Evolutionary conservation across 1,140 invertebrate species (phyloP).

Genomic region (Gyrodactylus salaris): DNA sequence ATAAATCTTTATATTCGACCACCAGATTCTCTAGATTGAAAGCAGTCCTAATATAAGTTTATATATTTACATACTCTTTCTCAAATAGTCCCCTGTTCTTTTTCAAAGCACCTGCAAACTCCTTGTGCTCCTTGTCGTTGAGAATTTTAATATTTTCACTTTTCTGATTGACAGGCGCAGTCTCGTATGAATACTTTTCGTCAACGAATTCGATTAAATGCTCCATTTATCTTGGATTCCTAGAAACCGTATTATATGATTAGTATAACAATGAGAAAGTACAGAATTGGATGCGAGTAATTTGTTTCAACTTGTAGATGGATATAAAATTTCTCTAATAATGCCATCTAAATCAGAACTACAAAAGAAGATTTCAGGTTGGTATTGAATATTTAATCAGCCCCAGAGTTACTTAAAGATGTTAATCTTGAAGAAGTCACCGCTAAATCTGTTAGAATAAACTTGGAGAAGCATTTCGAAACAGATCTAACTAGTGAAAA

Average conservation of each 20-base stretch:
- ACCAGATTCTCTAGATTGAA: not conserved
- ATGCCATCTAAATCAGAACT: not conserved
- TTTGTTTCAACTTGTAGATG: too few relatives aligned
- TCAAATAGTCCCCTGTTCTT: not conserved
- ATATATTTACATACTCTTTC: not conserved
- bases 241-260: too few relatives aligned
- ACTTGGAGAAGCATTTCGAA: not conserved
- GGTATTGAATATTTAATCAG: not conserved
- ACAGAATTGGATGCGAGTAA: too few relatives aligned
- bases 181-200: too few relatives aligned
- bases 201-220: too few relatives aligned
- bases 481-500: conserved; percentile 1
- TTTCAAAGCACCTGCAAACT: not conserved
- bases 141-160: too few relatives aligned
- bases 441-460: not conserved
- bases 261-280: too few relatives aligned
- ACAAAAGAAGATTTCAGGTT: not conserved
- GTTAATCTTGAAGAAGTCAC: not conserved
- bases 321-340: too few relatives aligned
- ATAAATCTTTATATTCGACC: not conserved
- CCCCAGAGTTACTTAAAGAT: not conserved
- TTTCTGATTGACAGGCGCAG: too few relatives aligned
- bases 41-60: not conserved
- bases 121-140: too few relatives aligned
- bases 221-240: too few relatives aligned